A percentile compares a stretch with the other conserved stretches of the same genome.
Conservation (phyloP, 2,797 vertebrate genomes). For the Aldrovandia affinis region DNA sequence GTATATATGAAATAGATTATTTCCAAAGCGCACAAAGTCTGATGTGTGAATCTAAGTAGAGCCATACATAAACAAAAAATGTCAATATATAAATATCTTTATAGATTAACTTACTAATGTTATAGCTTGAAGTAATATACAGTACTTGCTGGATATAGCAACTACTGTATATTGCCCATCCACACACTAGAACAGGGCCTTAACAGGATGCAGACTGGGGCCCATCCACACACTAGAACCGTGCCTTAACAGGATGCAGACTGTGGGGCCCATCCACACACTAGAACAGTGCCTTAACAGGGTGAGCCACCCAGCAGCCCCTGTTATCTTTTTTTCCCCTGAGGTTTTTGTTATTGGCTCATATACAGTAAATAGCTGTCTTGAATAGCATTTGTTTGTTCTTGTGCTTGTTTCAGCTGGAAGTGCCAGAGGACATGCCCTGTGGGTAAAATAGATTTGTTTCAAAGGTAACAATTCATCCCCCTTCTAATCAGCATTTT, state of each 20-base stretch:
- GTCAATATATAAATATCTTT: neutral
- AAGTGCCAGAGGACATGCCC: neutral
- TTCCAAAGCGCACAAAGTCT: neutral
- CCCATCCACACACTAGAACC: too few relatives aligned
- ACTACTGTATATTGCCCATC: too few relatives aligned
- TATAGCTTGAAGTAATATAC: neutral
- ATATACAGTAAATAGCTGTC: neutral
- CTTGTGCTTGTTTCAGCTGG: neutral
- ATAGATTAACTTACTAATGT: neutral
- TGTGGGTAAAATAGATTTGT: conserved; percentile 5
- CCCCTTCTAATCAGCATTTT: neutral
- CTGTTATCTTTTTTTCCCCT: neutral
- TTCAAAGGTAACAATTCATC: neutral
- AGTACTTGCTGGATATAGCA: too few relatives aligned
- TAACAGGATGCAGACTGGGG: too few relatives aligned
- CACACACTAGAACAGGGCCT: too few relatives aligned
- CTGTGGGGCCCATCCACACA: too few relatives aligned
- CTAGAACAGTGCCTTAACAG: too few relatives aligned
- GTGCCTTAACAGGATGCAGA: too few relatives aligned
- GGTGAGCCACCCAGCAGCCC: too few relatives aligned
- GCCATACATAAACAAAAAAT: neutral
- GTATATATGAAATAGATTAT: neutral
- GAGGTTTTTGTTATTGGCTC: neutral
- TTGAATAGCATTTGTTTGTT: neutral
- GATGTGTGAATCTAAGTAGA: neutral